A percentile compares a stretch with the other conserved stretches of the same genome.
Evolutionary conservation across 2,797 vertebrate species (phyloP).

Genomic region (Sebastes minor): DNA sequence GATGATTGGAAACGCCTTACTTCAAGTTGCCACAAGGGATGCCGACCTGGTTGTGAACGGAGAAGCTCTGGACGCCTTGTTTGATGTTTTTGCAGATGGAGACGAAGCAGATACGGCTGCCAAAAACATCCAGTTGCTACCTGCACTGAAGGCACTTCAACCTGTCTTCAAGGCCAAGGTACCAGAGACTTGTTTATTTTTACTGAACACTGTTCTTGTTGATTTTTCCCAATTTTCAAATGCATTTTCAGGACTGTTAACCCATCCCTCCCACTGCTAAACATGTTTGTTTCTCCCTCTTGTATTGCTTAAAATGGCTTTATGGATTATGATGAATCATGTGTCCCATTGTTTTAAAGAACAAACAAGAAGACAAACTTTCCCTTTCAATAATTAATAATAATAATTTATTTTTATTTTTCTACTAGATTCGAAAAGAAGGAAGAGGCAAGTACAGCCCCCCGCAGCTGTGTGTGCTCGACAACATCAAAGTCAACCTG

Average conservation of each 20-base stretch:
- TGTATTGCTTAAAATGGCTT: not conserved
- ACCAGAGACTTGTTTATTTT: conserved; percentile 6
- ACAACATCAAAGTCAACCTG: conserved; percentile 95
- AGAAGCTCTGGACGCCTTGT: conserved; percentile 94
- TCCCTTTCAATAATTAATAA: no score
- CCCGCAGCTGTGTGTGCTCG: conserved; percentile 93
- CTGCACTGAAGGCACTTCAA: conserved; percentile 90
- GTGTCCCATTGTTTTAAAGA: not conserved
- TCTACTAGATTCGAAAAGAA: conserved; percentile 91
- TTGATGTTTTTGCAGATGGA: conserved; percentile 98
- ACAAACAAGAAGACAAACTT: no score
- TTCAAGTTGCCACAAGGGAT: conserved; percentile 89
- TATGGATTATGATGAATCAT: not conserved
- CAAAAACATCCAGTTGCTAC: conserved; percentile 86
- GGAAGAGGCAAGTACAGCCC: conserved; percentile 87
- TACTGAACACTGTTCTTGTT: not conserved
- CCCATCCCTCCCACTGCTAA: not conserved
- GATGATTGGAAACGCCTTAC: conserved; percentile 92
- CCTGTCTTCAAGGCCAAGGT: conserved; percentile 95
- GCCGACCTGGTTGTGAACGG: conserved; percentile 90
- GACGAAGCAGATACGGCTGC: conserved; percentile 90
- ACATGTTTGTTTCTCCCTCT: not conserved
- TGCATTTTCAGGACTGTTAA: not conserved
- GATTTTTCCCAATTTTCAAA: not conserved
- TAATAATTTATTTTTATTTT: not conserved